Base-by-base conservation (phyloP, 2,797 vertebrate genomes). In the Phataginus tricuspis region DNA sequence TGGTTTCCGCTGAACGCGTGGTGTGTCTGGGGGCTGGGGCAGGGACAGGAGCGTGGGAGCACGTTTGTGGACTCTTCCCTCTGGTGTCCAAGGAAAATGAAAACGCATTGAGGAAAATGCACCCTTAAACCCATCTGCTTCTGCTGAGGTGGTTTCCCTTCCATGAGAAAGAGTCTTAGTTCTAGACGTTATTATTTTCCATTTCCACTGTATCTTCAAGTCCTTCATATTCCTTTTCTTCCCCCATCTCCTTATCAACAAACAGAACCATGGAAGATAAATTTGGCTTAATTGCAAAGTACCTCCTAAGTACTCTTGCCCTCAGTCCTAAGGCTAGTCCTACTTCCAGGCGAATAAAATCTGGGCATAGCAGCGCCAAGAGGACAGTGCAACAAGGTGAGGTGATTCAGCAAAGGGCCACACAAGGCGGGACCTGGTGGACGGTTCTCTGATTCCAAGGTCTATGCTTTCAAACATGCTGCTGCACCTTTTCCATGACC, bases 41-140 rank as follows among this genome's bases (percentile, higher is more conserved):
- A 53, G 15, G 27, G 6, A 5, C 29, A 45, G 29, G 1, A 7
- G 3, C 0, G 3, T 25, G 18, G 11, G 18, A 34, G 3, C 10
- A 39, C 7, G 31, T 39, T 18, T 39, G 19, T 27, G 4, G 79
- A 45, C 51, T 34, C 13, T 39, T 84, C 37, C 69, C 72, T 91
- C 29, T 31, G n/a, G n/a, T 53, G 45, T 91, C 45, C 31, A 53
- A 68, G 77, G 61, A 86, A 39, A 77, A 79, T 59, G 12, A 18
- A 59, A 34, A 19, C 23, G 18, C 13, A 8, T 0, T 7, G 59
- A 79, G 4, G 42, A 49, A 55, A 90, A 86, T 5, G 8, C 4
- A 29, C 2, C 82, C 42, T 42, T 39, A 63, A 68, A 59, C 69
- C 4, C 25, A 53, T 34, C 15, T 71, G 66, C 39, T 93, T 90